Base-by-base conservation (phyloP, 2,888 invertebrate species). In the Eumacrocentrus americanus region DNA sequence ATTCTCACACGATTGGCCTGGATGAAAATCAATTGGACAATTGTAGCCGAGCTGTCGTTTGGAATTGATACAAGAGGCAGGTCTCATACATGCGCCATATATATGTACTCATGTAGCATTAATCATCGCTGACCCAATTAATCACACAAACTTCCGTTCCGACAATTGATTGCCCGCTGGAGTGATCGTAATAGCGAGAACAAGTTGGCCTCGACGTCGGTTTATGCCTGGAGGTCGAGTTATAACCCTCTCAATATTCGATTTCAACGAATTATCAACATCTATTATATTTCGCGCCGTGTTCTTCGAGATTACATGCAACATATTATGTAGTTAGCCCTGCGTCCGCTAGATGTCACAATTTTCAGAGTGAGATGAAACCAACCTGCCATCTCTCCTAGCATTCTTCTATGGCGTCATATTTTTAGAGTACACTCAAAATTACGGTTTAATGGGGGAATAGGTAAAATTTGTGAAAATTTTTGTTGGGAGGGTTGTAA, bases 81-180 rank as follows among this genome's bases (percentile, higher is more conserved):
- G 46, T 16, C 29, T 50, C 48, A 51, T 37, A 20, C 12, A 16
- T 22, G 34, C 25, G 42, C 29, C n/a, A n/a, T 40, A 29, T 38
- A 40, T 37, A 18, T 40, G 48, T 48, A 40, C 40, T 37, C 48
- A 25, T 16, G 52, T 16, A 29, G n/a, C 44, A 59, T 53, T 59
- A 53, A 59, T 59, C 62, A 62, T 60, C 59, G 63, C 56, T 66
- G 66, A 68, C 66, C 68, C 62, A 66, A 58, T 67, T 68, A 64
- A 68, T 68, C 61, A 62, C 50, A 61, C 59, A 59, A 64, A 62
- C 63, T 66, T 67, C 64, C 66, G 64, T 64, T 55, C 62, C 16
- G 58, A 52, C 61, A 58, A 66, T 67, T 66, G 66, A 66, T 67
- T 59, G 64, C 44, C 35, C 51, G 52, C 20, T 44, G 50, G 57